These are phyloP conservation scores for Nerophis ophidion DNA, from an alignment of 2,113 vertebrate species.

Conservation along the genomic window DNA sequence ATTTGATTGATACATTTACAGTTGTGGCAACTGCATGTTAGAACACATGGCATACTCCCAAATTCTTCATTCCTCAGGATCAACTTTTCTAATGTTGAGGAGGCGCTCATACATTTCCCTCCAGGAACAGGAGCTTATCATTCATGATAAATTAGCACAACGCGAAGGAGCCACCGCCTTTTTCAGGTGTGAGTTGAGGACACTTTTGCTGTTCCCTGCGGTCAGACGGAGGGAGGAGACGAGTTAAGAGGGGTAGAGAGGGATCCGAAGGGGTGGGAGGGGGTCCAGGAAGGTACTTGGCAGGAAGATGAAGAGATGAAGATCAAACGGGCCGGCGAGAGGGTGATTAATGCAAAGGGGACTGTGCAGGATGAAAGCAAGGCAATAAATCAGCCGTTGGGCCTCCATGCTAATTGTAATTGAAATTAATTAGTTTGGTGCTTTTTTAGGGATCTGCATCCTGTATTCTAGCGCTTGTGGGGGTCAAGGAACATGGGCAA, in stretches of 20 bases:
- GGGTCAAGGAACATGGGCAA: slow-evolving; percentile 49
- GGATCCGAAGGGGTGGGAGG: background rate
- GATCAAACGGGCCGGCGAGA: slow-evolving; percentile 53
- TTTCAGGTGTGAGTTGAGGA: slow-evolving; percentile 17
- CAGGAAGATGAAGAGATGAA: slow-evolving; percentile 69
- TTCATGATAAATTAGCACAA: background rate
- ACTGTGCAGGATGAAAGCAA: slow-evolving; percentile 65
- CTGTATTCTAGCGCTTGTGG: slow-evolving; percentile 53
- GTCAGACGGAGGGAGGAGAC: slow-evolving; percentile 6
- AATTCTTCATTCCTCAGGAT: background rate
- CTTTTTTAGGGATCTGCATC: slow-evolving; percentile 53
- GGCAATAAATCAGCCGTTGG: slow-evolving; percentile 67
- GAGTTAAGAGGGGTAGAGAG: slow-evolving; percentile 36
- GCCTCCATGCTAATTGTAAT: slow-evolving; percentile 72
- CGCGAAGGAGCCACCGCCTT: background rate
- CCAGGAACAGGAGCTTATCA: background rate
- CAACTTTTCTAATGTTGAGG: background rate
- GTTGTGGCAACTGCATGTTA: background rate
- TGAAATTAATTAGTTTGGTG: slow-evolving; percentile 69
- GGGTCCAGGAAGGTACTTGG: slow-evolving; percentile 30
- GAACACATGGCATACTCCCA: background rate
- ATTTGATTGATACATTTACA: background rate
- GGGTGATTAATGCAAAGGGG: slow-evolving; percentile 66
- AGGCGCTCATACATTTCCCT: background rate
- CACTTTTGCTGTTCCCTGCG: slow-evolving; percentile 18